Evolutionary conservation across 2,797 vertebrate genomes (phyloP).

Genomic region (Xenopus petersii): DNA sequence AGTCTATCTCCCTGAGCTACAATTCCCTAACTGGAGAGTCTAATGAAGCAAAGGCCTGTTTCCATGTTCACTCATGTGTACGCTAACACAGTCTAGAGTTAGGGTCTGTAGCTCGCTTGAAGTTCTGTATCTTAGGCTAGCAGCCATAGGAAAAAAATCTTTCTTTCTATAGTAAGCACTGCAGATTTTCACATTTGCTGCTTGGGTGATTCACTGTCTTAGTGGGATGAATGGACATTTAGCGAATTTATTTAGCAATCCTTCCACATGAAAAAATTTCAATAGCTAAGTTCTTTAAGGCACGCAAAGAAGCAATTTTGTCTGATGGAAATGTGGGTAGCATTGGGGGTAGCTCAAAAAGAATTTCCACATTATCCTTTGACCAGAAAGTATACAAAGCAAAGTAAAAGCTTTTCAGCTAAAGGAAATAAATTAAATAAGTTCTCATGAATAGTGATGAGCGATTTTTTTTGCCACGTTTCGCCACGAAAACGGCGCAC

Average conservation of each 20-base stretch:
- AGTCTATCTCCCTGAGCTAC: too few species aligned
- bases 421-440: too few species aligned
- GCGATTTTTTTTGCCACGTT: too few species aligned
- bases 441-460: too few species aligned
- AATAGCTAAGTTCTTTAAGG: conserved; percentile 64
- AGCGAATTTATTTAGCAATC: conserved; percentile 72
- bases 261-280: conserved; percentile 73
- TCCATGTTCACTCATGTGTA: conserved; percentile 21
- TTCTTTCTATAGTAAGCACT: conserved; percentile 55
- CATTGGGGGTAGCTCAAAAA: conserved; percentile 1
- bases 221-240: conserved; percentile 69
- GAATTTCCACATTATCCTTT: too few species aligned
- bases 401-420: too few species aligned
- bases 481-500: too few species aligned
- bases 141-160: conserved; percentile 51
- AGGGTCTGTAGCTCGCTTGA: conserved; percentile 43
- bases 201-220: conserved; percentile 61
- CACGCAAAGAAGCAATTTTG: conserved; percentile 42
- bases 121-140: conserved; percentile 50
- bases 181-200: conserved; percentile 70
- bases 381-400: too few species aligned
- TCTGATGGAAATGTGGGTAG: not conserved
- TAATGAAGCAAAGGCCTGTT: conserved; percentile 33
- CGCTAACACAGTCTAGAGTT: conserved; percentile 54
- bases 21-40: too few species aligned